Evolutionary conservation across 2,113 vertebrate genomes (phyloP).

Genomic region (Petrocephalus zakoni): DNA sequence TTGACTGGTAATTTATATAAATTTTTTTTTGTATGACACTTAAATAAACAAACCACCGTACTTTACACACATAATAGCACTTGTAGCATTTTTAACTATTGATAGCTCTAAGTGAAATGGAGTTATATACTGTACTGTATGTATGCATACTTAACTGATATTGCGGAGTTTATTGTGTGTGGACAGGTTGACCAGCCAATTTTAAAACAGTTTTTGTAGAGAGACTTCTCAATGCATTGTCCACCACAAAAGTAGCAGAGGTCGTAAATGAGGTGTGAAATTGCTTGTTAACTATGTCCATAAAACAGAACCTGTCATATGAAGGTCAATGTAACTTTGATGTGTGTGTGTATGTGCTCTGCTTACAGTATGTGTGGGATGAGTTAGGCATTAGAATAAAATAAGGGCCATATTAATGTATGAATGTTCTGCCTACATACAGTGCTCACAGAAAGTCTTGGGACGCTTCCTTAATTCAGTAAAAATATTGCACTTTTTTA

Average conservation of each 20-base stretch:
- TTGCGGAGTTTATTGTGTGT: not conserved
- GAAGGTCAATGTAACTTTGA: slow-evolving; percentile 30
- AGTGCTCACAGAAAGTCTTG: not conserved
- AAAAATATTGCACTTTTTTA: not conserved
- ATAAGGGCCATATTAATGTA: not conserved
- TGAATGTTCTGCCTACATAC: not conserved
- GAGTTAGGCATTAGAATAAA: not conserved
- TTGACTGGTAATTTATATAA: not conserved
- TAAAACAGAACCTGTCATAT: slow-evolving; percentile 30
- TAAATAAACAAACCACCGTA: not conserved
- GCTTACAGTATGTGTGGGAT: slow-evolving; percentile 25
- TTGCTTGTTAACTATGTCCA: slow-evolving; percentile 36
- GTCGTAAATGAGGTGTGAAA: slow-evolving; percentile 41
- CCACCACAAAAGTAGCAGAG: slow-evolving; percentile 17
- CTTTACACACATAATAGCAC: not conserved
- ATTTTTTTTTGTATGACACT: not conserved
- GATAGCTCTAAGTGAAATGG: not conserved
- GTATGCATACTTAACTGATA: not conserved
- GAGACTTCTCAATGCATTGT: not conserved
- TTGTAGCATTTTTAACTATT: not conserved
- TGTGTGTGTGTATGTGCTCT: not conserved
- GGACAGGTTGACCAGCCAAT: not conserved
- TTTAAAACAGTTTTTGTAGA: not conserved
- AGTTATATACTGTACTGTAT: not conserved
- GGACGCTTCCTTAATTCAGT: not conserved